These are phyloP conservation scores for Ctenosaura bakeri DNA, from an alignment of 2,797 vertebrate genomes.

Conservation along the genomic window DNA sequence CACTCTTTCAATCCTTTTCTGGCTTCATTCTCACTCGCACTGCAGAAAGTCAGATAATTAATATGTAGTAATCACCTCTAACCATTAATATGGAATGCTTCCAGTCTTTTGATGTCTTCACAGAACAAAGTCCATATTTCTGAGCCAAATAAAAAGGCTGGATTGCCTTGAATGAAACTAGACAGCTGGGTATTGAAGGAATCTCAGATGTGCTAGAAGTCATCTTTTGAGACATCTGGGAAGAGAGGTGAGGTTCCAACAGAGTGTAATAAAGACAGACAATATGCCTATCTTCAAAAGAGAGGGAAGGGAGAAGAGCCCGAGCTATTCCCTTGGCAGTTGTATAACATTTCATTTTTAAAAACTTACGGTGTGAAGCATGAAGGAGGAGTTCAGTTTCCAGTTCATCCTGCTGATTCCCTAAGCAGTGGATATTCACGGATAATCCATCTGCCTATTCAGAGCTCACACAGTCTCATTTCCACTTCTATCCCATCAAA, in stretches of 20 bases:
- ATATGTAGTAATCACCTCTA: slow-evolving; percentile 16
- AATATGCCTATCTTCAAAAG: background rate
- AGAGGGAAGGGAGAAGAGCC: too few relatives aligned
- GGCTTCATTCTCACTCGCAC: background rate
- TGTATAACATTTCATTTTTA: background rate
- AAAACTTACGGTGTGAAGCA: background rate
- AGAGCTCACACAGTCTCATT: background rate
- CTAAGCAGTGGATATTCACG: background rate
- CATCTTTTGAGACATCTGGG: background rate
- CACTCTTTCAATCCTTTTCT: slow-evolving; percentile 1
- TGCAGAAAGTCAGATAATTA: slow-evolving; percentile 27
- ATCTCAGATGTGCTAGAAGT: slow-evolving; percentile 12
- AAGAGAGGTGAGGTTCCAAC: background rate
- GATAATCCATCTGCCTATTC: slow-evolving; percentile 7
- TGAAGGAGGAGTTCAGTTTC: slow-evolving; percentile 13
- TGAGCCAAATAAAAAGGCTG: slow-evolving; percentile 4
- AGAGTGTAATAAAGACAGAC: background rate
- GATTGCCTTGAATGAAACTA: slow-evolving; percentile 27
- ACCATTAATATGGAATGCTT: slow-evolving; percentile 18
- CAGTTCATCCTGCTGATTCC: background rate
- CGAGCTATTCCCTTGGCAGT: background rate
- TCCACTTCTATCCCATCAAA: background rate
- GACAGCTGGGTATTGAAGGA: slow-evolving; percentile 7
- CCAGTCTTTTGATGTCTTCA: slow-evolving; percentile 20
- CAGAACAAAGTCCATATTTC: slow-evolving; percentile 3